Evolutionary conservation across 2,888 invertebrate genomes (phyloP).

Genomic region (Empis stercorea): DNA sequence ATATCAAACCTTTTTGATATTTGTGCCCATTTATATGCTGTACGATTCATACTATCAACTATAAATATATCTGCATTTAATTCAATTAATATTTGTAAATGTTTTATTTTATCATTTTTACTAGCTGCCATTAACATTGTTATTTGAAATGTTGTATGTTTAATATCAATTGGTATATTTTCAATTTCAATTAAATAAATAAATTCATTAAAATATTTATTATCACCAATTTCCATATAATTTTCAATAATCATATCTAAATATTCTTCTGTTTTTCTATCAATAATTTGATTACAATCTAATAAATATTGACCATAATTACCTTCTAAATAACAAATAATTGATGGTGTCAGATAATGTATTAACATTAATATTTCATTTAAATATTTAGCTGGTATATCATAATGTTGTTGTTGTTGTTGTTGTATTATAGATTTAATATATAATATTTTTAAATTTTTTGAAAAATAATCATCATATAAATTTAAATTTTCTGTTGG

Average conservation of each 20-base stretch:
- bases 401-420: conserved; percentile 63
- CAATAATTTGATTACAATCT: conserved; percentile 1
- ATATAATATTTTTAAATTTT: neutral
- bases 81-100: conserved; percentile 54
- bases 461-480: neutral
- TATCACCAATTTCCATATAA: conserved; percentile 13
- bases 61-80: conserved; percentile 41
- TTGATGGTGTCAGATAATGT: neutral
- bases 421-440: conserved; percentile 51
- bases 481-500: neutral
- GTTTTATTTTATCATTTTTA: conserved; percentile 50
- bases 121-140: conserved; percentile 71
- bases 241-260: conserved; percentile 13
- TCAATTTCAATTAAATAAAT: conserved; percentile 64
- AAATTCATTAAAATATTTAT: conserved; percentile 38
- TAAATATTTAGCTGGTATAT: conserved; percentile 55
- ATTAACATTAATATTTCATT: conserved; percentile 41
- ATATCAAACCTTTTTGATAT: neutral
- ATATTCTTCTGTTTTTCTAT: conserved; percentile 9
- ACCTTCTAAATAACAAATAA: conserved; percentile 36
- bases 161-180: conserved; percentile 57
- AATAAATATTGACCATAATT: conserved; percentile 27
- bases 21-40: neutral
- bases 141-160: conserved; percentile 49
- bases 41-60: conserved; percentile 7